Evolutionary conservation across 2,888 invertebrate species (phyloP), one percentile per base, ranked within the genome.

Genomic region (Vannuccia rotundouncinata): DNA sequence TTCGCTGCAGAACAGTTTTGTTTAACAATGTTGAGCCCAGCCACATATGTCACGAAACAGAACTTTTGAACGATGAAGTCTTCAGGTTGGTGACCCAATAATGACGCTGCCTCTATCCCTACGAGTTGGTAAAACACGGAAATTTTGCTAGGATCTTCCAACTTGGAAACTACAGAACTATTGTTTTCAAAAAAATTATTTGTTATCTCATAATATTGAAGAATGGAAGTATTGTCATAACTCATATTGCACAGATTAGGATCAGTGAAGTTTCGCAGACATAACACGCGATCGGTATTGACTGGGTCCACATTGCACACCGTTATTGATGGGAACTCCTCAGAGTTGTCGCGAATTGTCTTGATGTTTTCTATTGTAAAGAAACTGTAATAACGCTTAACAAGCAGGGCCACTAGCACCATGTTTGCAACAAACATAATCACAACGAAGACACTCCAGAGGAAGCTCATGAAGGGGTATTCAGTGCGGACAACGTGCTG

Each of bases 261-360:
- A 1, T 75, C 75, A 13, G 75, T 2, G 27, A 75, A 75, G 31
- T 75, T 75, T 31, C 75, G 2, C n/a, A 77, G 59, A 59, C 77
- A 77, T 2, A 10, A 13, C 1, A 77, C 31, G n/a, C 77, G 31
- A 13, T 77, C 77, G 1, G 77, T 45, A 66, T 77, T 77, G 17
- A 77, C 60, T 2, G 77, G 77, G 59, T 77, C 77, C 5, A 77
- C 77, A 59, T 77, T 77, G 59, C 77, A 77, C 31, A 77, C 77
- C 1, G 77, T 77, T 13, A 77, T 59, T 2, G 77, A 31, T 13
- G 77, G 77, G 25, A 77, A 77, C 60, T 31, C 59, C n/a, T 30
- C 77, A 1, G 45, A 59, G 25, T n/a, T 31, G 29, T 59, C 25
- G 13, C 77, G 29, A 1, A 30, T 1, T 59, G 45, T 30, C 29